Evolutionary conservation across 2,113 vertebrate genomes (phyloP), one percentile per base, ranked within the genome.

Genomic region (Maccullochella peelii): DNA sequence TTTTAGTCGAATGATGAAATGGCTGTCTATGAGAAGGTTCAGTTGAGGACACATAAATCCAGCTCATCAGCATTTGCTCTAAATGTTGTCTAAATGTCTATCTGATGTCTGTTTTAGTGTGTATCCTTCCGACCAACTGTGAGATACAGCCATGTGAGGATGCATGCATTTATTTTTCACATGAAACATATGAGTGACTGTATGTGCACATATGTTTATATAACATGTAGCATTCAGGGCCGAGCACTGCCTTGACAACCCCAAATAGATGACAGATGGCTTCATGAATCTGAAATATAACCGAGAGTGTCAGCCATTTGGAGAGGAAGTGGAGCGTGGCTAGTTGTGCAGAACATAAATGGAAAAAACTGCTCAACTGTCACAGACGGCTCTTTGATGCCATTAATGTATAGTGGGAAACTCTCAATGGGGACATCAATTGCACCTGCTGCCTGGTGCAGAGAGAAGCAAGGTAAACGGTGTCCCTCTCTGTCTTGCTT

Each of bases 181-280:
- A 80, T 27, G 40, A 59, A 71, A 61, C 70, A 79, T 52, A 71
- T 57, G 33, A 81, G 14, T 73, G 40, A 67, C n/a, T n/a, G 20
- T 38, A 38, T 59, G 49, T 69, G 18, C 44, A 49, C 77, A 77
- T 21, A 44, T 88, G 63, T 70, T 70, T 59, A 62, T 69, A 40
- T 66, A 62, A 38, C 57, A 70, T 5, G 15, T 55, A 52, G 21
- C 44, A 25, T 16, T 44, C 50, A 57, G 36, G 12, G 58, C 70
- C 16, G 1, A 33, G 20, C 1, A 0, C 69, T 61, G 44, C 27
- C 87, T 77, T 70, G 71, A 38, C 47, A 77, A 74, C 55, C 23
- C 12, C 38, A 54, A 82, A 78, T 7, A 55, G 77, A 82, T 72
- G 78, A 89, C 86, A 94, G 79, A 89, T 93, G 89, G 89, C 82